Conservation (phyloP, 2,888 invertebrate genomes). For the Proisotoma minuta region DNA sequence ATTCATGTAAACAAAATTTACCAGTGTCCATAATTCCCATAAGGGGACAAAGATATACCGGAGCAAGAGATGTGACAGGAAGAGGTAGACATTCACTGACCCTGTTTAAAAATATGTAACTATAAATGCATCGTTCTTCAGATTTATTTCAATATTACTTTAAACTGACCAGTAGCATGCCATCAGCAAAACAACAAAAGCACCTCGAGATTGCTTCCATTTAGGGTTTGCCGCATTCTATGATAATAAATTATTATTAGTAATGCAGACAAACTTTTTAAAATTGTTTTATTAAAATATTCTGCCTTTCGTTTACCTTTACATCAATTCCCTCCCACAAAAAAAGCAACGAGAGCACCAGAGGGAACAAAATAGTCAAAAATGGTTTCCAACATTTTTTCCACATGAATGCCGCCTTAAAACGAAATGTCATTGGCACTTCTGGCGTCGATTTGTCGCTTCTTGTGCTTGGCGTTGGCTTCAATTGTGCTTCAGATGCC, state of each 20-base stretch:
- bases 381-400: slow-evolving; percentile 16
- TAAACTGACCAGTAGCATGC: slow-evolving; percentile 32
- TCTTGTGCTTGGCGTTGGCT: too few species aligned
- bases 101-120: neutral
- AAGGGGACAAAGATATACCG: slow-evolving; percentile 73
- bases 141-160: too few species aligned
- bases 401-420: slow-evolving; percentile 7
- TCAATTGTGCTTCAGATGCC: too few species aligned
- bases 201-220: slow-evolving; percentile 11
- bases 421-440: neutral
- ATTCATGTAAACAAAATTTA: slow-evolving; percentile 43
- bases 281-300: too few species aligned
- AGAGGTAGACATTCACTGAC: slow-evolving; percentile 66
- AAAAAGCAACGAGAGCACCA: slow-evolving; percentile 11
- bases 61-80: slow-evolving; percentile 76
- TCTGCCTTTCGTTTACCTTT: too few species aligned
- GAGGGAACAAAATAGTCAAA: slow-evolving; percentile 13
- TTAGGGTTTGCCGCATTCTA: too few species aligned
- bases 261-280: too few species aligned
- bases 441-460: neutral
- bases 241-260: too few species aligned
- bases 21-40: slow-evolving; percentile 67
- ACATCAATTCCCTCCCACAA: slow-evolving; percentile 18
- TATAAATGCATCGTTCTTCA: too few species aligned
- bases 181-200: slow-evolving; percentile 33